phyloP scores from a whole-genome alignment of 2,797 vertebrate genomes.

The Anabas testudineus region DNA sequence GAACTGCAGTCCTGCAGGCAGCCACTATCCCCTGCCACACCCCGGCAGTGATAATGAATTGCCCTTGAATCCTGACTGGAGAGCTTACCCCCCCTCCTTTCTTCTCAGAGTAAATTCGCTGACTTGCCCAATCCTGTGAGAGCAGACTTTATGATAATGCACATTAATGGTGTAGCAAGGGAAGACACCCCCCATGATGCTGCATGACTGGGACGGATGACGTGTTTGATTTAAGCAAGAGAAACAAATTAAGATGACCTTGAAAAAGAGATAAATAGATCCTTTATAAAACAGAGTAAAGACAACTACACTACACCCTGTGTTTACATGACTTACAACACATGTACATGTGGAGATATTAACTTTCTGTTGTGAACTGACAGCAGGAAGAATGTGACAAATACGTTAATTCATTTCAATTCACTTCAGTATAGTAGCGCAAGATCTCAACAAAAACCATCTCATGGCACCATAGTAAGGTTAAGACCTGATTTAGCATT shows the following conservation, averaged over 20 bases:
- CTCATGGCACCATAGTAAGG: too few species aligned
- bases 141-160: constrained; percentile 68
- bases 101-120: constrained; percentile 55
- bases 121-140: constrained; percentile 59
- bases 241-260: too few species aligned
- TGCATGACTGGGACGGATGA: constrained; percentile 28
- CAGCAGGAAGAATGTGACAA: constrained; percentile 28
- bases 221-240: constrained; percentile 30
- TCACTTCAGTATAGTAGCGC: too few species aligned
- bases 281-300: constrained; percentile 2
- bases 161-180: constrained; percentile 64
- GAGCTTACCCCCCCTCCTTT: constrained; percentile 39
- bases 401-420: too few species aligned
- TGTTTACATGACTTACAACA: neutral
- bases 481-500: too few species aligned
- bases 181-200: constrained; percentile 29
- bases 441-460: too few species aligned
- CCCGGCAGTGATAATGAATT: constrained; percentile 59
- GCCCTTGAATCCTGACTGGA: constrained; percentile 66
- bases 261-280: neutral
- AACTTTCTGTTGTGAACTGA: constrained; percentile 13
- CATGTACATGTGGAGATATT: neutral
- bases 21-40: constrained; percentile 30
- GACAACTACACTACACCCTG: neutral
- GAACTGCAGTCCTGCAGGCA: constrained; percentile 37